A percentile compares a stretch with the other conserved stretches of the same genome.
These are phyloP conservation scores for Sus cebifrons DNA, from an alignment of 2,797 vertebrate species.

Conservation along the genomic window DNA sequence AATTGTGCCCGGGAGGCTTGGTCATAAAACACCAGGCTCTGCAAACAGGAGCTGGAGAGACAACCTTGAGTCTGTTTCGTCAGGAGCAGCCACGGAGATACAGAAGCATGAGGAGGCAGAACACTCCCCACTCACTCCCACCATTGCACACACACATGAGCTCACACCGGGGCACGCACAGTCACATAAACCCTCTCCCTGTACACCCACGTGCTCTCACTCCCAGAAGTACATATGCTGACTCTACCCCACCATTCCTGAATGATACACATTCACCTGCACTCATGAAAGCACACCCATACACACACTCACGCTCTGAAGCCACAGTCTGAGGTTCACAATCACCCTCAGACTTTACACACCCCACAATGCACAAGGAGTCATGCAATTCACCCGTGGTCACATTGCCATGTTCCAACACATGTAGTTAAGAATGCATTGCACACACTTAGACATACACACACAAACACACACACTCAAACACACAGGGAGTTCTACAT, in stretches of 20 bases:
- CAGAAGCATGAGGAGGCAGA: not conserved
- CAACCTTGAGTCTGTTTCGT: not conserved
- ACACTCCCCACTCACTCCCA: too few relatives aligned
- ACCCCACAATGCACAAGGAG: not conserved
- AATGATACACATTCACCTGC: not conserved
- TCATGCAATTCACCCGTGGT: not conserved
- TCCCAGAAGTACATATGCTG: not conserved
- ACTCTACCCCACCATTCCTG: not conserved
- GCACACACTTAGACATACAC: not conserved
- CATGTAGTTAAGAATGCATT: not conserved
- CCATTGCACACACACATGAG: not conserved
- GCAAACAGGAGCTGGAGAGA: not conserved
- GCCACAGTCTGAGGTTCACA: not conserved
- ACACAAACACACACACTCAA: not conserved
- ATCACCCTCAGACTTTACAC: not conserved
- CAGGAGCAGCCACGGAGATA: not conserved
- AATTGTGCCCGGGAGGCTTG: constrained; percentile 18
- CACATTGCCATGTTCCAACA: not conserved
- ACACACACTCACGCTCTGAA: not conserved
- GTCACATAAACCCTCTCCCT: not conserved
- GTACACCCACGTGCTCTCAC: not conserved
- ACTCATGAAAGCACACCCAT: not conserved
- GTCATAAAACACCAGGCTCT: constrained; percentile 71
- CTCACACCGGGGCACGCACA: not conserved
- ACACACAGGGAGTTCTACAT: not conserved